Evolutionary conservation across 1,140 invertebrate genomes (phyloP), one percentile per base, ranked within the genome.

Genomic region (Arctopsyche grandis): DNA sequence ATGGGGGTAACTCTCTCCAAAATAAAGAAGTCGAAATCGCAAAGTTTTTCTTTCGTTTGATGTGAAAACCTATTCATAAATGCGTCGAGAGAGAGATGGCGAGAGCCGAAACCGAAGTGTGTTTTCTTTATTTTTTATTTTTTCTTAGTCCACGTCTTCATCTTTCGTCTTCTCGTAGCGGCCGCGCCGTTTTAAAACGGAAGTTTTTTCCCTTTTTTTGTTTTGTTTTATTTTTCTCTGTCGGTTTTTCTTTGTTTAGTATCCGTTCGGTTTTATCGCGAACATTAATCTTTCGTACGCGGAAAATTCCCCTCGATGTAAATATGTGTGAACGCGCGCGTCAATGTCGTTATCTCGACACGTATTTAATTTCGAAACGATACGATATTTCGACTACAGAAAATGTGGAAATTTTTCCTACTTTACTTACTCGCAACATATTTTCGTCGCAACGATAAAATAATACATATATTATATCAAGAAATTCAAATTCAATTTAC

Each of bases 41-140:
- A 78, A 81, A 81, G 70, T 81, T 81, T 74, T 56, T 75, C 75
- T 22, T 70, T 69, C 75, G 75, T 80, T 80, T 80, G 77, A 81
- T 78, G 76, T 38, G 76, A 56, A 77, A 80, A 70, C 80, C 80
- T 81, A 78, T 81, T 81, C 76, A 78, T 81, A 81, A 81, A 81
- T 80, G 73, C 79, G 76, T 78, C 76, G 14, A n/a, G 26, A 56
- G 69, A 38, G 29, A 38, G 10, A 52, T 12, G 48, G 48, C 19
- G 24, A 66, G 24, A 66, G 63, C 63, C 63, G 24, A 19, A 46
- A 38, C 29, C 19, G 16, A 46, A 71, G 26, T 71, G 69, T 46
- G 69, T 71, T 71, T 71, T 44, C 9, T 46, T 71, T 38, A 16
- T 70, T 29, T 43, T 70, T 70, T 66, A 7, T 70, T 70, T 70